Conservation (phyloP, 1,140 invertebrate genomes). For the Philopotamus ludificatus region DNA sequence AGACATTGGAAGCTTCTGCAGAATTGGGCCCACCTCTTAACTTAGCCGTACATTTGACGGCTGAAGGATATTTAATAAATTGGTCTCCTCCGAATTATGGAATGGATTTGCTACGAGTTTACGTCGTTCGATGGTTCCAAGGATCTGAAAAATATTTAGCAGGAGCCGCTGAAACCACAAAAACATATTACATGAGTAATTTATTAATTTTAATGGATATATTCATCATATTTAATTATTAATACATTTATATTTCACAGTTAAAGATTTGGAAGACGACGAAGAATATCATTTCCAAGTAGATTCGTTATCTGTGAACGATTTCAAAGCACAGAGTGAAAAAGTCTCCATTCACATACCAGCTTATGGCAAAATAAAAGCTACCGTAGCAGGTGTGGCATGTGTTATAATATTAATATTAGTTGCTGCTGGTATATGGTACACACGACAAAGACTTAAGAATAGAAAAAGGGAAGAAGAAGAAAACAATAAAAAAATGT, state of each 20-base stretch:
- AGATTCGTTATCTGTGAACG: constrained; percentile 57
- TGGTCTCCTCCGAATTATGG: constrained; percentile 70
- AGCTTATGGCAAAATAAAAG: constrained; percentile 60
- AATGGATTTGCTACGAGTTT: constrained; percentile 57
- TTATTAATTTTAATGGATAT: constrained; percentile 5
- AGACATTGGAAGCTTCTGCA: constrained; percentile 43
- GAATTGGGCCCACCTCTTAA: constrained; percentile 65
- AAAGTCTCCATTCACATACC: constrained; percentile 61
- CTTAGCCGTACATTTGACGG: constrained; percentile 61
- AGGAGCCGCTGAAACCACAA: constrained; percentile 62
- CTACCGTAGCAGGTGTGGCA: constrained; percentile 63
- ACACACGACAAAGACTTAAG: constrained; percentile 48
- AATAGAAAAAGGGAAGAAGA: background rate
- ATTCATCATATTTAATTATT: background rate
- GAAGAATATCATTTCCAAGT: constrained; percentile 67
- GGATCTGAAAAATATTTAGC: constrained; percentile 59
- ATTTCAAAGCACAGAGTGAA: constrained; percentile 58
- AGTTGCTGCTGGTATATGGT: constrained; percentile 60
- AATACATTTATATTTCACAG: constrained; percentile 46
- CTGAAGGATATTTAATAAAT: constrained; percentile 67
- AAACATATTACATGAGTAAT: constrained; percentile 48
- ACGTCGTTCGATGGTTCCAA: constrained; percentile 63
- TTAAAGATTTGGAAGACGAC: constrained; percentile 65
- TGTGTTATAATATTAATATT: constrained; percentile 58
- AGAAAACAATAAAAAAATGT: background rate